Conservation (phyloP, 2,888 invertebrate genomes). For the Nesidiocoris tenuis region DNA sequence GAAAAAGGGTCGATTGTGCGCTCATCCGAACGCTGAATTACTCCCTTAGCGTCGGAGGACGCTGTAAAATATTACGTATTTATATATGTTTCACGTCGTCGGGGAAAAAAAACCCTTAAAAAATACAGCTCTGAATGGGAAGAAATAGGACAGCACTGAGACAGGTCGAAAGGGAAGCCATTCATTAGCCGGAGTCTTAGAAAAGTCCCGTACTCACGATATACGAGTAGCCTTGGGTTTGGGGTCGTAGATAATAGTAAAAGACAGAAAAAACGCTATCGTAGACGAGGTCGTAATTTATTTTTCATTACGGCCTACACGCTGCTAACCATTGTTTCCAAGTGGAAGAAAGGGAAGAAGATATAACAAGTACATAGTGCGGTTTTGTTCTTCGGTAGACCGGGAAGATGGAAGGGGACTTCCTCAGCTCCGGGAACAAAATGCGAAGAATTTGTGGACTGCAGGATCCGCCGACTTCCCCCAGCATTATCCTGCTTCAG, state of each 20-base stretch:
- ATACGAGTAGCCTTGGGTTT: neutral
- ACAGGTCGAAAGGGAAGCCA: neutral
- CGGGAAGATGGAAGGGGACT: neutral
- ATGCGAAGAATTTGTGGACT: neutral
- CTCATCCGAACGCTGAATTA: too few relatives aligned
- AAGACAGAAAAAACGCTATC: neutral
- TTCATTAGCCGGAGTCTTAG: neutral
- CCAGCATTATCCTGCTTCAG: neutral
- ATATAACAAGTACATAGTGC: slow-evolving; percentile 23
- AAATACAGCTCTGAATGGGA: too few relatives aligned
- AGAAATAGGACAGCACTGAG: too few relatives aligned
- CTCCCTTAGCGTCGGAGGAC: too few relatives aligned
- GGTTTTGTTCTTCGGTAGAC: slow-evolving; percentile 36
- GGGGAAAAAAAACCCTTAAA: too few relatives aligned
- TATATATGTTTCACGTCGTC: too few relatives aligned
- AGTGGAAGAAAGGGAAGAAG: slow-evolving; percentile 2
- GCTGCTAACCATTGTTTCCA: slow-evolving; percentile 19
- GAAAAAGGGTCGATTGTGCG: too few relatives aligned
- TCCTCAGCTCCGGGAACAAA: neutral
- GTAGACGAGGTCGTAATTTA: slow-evolving; percentile 20
- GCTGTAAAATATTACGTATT: too few relatives aligned
- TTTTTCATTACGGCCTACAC: slow-evolving; percentile 34
- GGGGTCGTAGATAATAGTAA: neutral
- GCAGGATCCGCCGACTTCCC: neutral
- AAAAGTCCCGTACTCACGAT: neutral